Evolutionary conservation across 53 echinoderm and acorn worm genomes (phyloP), one percentile per base, ranked within the genome.

Genomic region (Pentamera pediparva): DNA sequence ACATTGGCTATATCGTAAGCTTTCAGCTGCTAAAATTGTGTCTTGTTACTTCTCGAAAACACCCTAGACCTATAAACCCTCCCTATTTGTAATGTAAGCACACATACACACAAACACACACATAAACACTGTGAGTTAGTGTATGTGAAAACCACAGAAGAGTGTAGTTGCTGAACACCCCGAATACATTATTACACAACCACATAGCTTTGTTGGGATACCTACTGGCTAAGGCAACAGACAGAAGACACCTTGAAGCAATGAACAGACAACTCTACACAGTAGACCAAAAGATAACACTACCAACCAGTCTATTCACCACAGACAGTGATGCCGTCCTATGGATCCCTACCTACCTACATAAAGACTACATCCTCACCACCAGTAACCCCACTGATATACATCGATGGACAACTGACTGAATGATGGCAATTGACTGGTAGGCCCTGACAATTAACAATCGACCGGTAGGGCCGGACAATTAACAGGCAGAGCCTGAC

Each of bases 151-250:
- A n/a, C n/a, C n/a, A n/a, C n/a, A n/a, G n/a, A n/a, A n/a, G n/a
- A n/a, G n/a, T n/a, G n/a, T n/a, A n/a, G n/a, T n/a, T n/a, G n/a
- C n/a, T n/a, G n/a, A n/a, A n/a, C n/a, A n/a, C n/a, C n/a, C 58
- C n/a, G 15, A 57, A 32, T 57, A 22, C 12, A 12, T 31, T 17
- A 27, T 27, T 43, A 28, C 38, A 61, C 67, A 37, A 67, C 67
- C 67, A 67, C 67, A 67, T 67, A 67, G 67, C 43, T 67, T 67
- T 67, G 67, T 67, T 67, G 67, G 67, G 67, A 67, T 67, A 67
- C 10, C 41, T 19, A n/a, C n/a, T n/a, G n/a, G n/a, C n/a, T 57
- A 11, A 25, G 29, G 21, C 54, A 13, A 57, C 47, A 45, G 12
- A n/a, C n/a, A n/a, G 47, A 45, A 45, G n/a, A 45, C n/a, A n/a